phyloP scores from a whole-genome alignment of 1,140 invertebrate species.

The Lutraria rhynchaena region DNA sequence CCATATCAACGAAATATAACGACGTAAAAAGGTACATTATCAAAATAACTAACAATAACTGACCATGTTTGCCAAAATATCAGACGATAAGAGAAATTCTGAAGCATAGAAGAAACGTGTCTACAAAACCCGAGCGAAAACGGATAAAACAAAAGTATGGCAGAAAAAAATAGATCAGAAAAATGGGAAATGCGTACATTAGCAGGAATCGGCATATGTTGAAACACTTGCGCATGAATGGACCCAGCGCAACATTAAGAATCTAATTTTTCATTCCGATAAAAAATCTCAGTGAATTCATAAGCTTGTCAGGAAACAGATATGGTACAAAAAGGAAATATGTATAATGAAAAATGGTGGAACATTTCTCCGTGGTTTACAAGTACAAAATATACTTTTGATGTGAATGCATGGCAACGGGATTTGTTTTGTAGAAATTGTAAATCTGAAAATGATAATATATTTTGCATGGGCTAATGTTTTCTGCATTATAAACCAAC shows the following conservation, averaged over 20 bases:
- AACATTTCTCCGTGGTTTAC: neutral
- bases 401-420: conserved; percentile 41
- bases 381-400: conserved; percentile 33
- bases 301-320: conserved; percentile 16
- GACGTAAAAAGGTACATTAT: too few species aligned
- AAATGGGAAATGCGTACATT: too few species aligned
- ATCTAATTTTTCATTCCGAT: conserved; percentile 51
- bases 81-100: too few species aligned
- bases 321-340: conserved; percentile 18
- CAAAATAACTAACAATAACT: too few species aligned
- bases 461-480: conserved; percentile 39
- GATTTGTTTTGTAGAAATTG: conserved; percentile 24
- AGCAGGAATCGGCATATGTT: conserved; percentile 23
- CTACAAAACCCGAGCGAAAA: too few species aligned
- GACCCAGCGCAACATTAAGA: conserved; percentile 16
- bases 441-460: conserved; percentile 21
- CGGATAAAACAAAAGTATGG: too few species aligned
- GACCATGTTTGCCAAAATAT: too few species aligned
- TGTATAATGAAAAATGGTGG: conserved; percentile 27
- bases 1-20: too few species aligned
- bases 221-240: neutral
- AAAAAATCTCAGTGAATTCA: conserved; percentile 38
- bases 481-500: conserved; percentile 36
- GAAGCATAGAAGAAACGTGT: too few species aligned
- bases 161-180: too few species aligned